Percentiles rank a stretch among this genome's conserved stretches.
These are phyloP conservation scores for Adelphocoris suturalis DNA, from an alignment of 2,888 invertebrate genomes.

Conservation along the genomic window DNA sequence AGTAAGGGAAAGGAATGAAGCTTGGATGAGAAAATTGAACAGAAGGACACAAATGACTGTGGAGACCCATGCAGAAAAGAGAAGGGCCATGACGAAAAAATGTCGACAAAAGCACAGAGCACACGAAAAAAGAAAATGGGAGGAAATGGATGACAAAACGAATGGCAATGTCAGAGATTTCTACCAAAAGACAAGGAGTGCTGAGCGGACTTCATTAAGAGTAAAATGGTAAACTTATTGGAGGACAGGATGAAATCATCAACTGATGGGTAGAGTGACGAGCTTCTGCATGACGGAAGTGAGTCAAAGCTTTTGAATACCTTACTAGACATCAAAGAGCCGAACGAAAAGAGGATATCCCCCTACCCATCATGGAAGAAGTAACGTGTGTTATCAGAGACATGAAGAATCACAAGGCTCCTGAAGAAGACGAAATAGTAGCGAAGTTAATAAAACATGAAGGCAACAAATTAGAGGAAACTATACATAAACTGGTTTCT, in stretches of 20 bases:
- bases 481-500: neutral
- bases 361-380: neutral
- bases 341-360: neutral
- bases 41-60: neutral
- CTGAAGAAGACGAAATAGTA: neutral
- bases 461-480: neutral
- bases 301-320: neutral
- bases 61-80: neutral
- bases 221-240: no score
- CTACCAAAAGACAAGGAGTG: no score
- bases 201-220: no score
- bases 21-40: neutral
- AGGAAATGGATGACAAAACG: neutral
- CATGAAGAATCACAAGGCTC: neutral
- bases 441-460: neutral
- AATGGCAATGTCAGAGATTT: neutral
- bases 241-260: no score
- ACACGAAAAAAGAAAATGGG: neutral
- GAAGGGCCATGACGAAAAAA: neutral
- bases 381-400: neutral
- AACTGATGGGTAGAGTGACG: neutral
- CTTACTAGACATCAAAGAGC: neutral
- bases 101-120: neutral
- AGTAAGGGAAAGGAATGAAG: neutral
- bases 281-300: neutral